Base-by-base conservation (phyloP, 2,113 vertebrate genomes). In the Rhipidura dahli region DNA sequence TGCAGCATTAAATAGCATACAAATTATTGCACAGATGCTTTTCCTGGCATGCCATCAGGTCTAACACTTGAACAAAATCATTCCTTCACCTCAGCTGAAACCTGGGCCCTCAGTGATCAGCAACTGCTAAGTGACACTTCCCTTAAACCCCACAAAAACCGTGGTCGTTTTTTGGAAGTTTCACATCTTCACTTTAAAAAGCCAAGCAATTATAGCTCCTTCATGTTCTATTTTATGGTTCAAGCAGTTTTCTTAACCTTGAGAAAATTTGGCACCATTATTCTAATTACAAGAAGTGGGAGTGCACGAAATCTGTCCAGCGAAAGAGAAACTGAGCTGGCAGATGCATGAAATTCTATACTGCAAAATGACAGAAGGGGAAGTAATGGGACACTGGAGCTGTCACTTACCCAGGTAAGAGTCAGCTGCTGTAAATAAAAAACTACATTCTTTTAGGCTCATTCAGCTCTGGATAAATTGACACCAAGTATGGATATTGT, bases 311-410 rank as follows among this genome's bases (percentile, higher is more conserved):
- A 82, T 75, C 73, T 91, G 83, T 81, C 83, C 78, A 92, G 73
- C 63, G 49, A 93, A 92, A 60, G 89, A 64, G 94, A 92, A 96
- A 79, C 63, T 33, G 96, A 96, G 90, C 89, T 93, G 90, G 89
- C 90, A 93, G 66, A 57, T 64, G 68, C 83, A 87, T 75, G 89
- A 90, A 94, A 96, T 94, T 83, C 84, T 84, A 93, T 5, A 37
- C 68, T 65, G 94, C 90, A 90, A 93, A 94, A 95, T 76, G 92
- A 80, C 80, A 97, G 82, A 81, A 88, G 75, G 91, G 83, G 57
- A 93, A 96, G 90, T 61, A 75, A 94, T 59, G 90, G 87, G 94
- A 95, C 44, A 79, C 81, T 80, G 50, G 71, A 90, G 51, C 89
- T 70, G 66, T 86, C 89, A 93, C 78, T 91, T 92, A 94, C 70